These are phyloP conservation scores for Girardia tigrina DNA, from an alignment of 2,888 invertebrate species.

Conservation along the genomic window DNA sequence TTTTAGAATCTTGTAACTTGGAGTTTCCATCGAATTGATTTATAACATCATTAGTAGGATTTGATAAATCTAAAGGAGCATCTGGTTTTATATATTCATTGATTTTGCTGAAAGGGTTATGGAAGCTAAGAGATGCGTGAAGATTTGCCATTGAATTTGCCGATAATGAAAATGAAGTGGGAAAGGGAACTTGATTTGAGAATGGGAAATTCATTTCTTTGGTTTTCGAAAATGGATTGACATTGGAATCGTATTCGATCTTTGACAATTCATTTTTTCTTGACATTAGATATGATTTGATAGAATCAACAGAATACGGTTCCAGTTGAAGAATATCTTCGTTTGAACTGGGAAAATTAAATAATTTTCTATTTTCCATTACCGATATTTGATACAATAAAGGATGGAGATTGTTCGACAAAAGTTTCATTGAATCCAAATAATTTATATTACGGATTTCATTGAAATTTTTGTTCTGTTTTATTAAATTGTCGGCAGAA, in stretches of 20 bases:
- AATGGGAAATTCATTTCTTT: slow-evolving; percentile 1
- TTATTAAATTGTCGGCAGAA: background rate
- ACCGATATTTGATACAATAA: background rate
- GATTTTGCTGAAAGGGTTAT: background rate
- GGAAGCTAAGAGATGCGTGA: background rate
- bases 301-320: background rate
- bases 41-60: background rate
- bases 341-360: background rate
- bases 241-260: background rate
- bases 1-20: background rate
- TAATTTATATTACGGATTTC: background rate
- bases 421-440: slow-evolving; percentile 1
- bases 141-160: background rate
- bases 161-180: background rate
- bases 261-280: background rate
- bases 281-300: background rate
- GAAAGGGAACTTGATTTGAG: slow-evolving; percentile 1
- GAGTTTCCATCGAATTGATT: background rate
- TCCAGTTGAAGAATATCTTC: background rate
- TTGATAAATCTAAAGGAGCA: background rate
- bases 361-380: background rate
- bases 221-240: background rate
- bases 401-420: background rate
- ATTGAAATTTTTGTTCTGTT: background rate
- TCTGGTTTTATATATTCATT: background rate